Base-by-base conservation (phyloP, 2,113 vertebrate genomes). In the Eptesicus fuscus region DNA sequence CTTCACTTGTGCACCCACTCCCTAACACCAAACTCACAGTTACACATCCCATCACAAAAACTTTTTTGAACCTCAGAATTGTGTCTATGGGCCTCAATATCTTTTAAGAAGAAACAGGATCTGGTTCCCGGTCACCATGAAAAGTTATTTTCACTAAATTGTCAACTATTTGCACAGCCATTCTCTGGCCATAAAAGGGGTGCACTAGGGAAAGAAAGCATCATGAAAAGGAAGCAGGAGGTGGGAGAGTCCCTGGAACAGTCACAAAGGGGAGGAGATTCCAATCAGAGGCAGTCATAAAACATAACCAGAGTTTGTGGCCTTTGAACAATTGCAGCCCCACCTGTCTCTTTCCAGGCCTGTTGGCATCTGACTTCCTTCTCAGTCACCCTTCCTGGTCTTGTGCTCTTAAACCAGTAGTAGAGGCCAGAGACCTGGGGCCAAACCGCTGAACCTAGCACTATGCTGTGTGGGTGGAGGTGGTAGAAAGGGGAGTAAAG, bases 91-190 rank as follows among this genome's bases (percentile, higher is more conserved):
- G 51, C 40, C 2, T 67, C 47, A 25, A 9, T 35, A 23, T 47
- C 40, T 82, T 63, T 88, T 0, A 16, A 32, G 13, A 90, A 87
- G 49, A 95, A 77, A 71, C 2, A 56, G 30, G 7, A n/a, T 61
- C 32, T 37, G 40, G 70, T 63, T 51, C 67, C 47, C 0, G 1
- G 69, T 69, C 17, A 32, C 76, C 12, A 47, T 42, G 22, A 92
- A 82, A 90, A 88, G 40, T 20, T 23, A 16, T 53, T 77, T 65
- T 90, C 51, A 92, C 44, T 78, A 22, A 71, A 59, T 5, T 83
- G 10, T 77, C 78, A 88, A 90, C 32, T 94, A 59, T 86, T 93
- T 96, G 89, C 61, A 83, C 7, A 83, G 78, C 2, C 63, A 70
- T 79, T 84, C 61, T 85, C 63, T 44, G 44, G 9, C 53, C 35